Evolutionary conservation across 2,797 vertebrate genomes (phyloP), one percentile per base, ranked within the genome.

Genomic region (Periparus ater): DNA sequence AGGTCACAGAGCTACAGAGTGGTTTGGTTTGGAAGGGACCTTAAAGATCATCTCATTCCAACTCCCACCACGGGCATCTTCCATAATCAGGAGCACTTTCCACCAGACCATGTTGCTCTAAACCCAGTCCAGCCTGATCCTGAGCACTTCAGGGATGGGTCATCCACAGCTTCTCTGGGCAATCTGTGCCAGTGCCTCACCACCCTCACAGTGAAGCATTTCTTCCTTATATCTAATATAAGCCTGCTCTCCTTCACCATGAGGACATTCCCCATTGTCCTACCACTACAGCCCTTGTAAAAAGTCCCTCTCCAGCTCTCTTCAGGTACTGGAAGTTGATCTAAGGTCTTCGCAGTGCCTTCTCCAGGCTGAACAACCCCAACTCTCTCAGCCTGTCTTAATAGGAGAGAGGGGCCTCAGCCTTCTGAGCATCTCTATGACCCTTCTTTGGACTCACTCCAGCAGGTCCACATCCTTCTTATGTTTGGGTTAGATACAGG

Each of bases 91-190:
- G 21, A n/a, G 19, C 32, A 18, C 13, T 21, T 77, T 71, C 29
- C n/a, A 32, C 25, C 45, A 53, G 51, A 53, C 26, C 38, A 34
- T 0, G 0, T 40, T 71, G 38, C n/a, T 77, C 58, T 40, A 47
- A 58, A n/a, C 6, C 25, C 2, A 1, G 22, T 65, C 58, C n/a
- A 58, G 0, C 18, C 22, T 58, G n/a, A 9, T 58, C 21, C 44
- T 51, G 50, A n/a, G 5, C 29, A 26, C 38, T 71, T 45, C 38
- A 76, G 57, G 22, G 23, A n/a, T 38, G 27, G 63, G 16, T 44
- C 65, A 51, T 45, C 25, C 51, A 34, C 44, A 84, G 15, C 17
- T 71, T 84, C 26, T 20, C 21, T 71, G 66, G 45, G 17, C 22
- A 36, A 17, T 13, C 30, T 67, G 30, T 68, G 18, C 51, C 44